Evolutionary conservation across 2,888 invertebrate genomes (phyloP), one percentile per base, ranked within the genome.

Genomic region (Heteromyza rotundicornis): DNA sequence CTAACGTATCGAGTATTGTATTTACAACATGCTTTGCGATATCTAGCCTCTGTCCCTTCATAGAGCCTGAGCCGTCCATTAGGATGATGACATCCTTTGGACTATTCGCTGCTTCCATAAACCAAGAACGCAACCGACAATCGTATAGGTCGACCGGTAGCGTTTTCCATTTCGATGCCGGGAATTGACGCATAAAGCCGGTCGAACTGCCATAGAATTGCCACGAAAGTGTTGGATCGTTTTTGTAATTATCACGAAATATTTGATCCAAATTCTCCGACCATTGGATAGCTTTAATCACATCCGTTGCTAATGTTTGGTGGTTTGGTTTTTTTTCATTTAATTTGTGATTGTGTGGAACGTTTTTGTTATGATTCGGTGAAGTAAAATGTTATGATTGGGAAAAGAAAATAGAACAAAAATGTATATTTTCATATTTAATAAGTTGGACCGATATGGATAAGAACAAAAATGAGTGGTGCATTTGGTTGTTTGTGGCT

Each of bases 141-240:
- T 99, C 98, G 83, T 94, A 98, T 65, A 98, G 88, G 83, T 99
- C 98, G 40, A 93, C 91, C 54, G 91, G 90, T 74, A 91, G 89
- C 70, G 89, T 89, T 69, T 86, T 86, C 94, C 93, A 94, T 76
- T 89, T 89, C 84, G 91, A 89, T 51, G 93, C 93, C 86, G 99
- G 99, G 85, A 92, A 99, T 81, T 96, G 95, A 73, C 98, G 87
- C 89, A 99, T 95, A 82, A 98, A 98, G 44, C 99, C 99, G 17
- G 94, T 92, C 35, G 96, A 91, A 82, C 96, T 97, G 67, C 98
- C 98, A 83, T 98, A 99, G 83, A 96, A 98, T 85, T 99, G 99
- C 96, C 98, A 99, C 2, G 94, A 94, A 47, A 97, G 85, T 2
- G 94, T 91, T 16, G 94, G 93, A 82, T 96, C 94, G 63, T 88